Evolutionary conservation across 2,888 invertebrate genomes (phyloP), one percentile per base, ranked within the genome.

Genomic region (Drosophila prostipennis): DNA sequence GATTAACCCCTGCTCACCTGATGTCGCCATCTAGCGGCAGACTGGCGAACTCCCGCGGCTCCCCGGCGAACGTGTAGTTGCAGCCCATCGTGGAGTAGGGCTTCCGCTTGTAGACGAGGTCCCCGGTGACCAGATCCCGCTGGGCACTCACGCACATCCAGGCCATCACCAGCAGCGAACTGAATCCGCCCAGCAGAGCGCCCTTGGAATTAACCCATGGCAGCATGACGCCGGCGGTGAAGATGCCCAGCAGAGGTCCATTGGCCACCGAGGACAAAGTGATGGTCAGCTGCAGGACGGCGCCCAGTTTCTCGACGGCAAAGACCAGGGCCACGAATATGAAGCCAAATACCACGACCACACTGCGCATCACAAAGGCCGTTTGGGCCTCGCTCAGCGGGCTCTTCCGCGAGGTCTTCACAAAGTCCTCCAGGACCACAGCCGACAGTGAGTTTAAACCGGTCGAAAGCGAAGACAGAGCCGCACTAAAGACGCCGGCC

Each of bases 401-500:
- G 51, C 91, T 91, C 57, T 91, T 92, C 19, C 91, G 91, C 60
- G 93, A 94, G 0, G 94, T 93, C 83, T 94, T 94, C 54, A 95
- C 93, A 67, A 96, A 94, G 84, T 96, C 96, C 89, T 96, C 95
- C 14, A 96, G 90, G 3, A 95, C 93, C 0, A 96, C 95, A 0
- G 96, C 96, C 0, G 96, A 94, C 92, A 96, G 94, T 0, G 96
- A 95, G 87, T 96, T 96, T 34, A 96, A 91, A 0, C 96, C 96
- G 0, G 96, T 96, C 6, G 96, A 96, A 19, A 96, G 92, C 0
- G 96, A 96, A 87, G 96, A 98, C 26, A 98, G 93, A 14, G 98
- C 96, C 13, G 97, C 98, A 92, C 97, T 97, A 86, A 98, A 98
- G 1, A 98, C 95, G 29, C 97, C 97, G 43, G 98, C 97, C 0